phyloP scores from a whole-genome alignment of 2,888 invertebrate genomes.

The Cataglyphis rosenhaueri region DNA sequence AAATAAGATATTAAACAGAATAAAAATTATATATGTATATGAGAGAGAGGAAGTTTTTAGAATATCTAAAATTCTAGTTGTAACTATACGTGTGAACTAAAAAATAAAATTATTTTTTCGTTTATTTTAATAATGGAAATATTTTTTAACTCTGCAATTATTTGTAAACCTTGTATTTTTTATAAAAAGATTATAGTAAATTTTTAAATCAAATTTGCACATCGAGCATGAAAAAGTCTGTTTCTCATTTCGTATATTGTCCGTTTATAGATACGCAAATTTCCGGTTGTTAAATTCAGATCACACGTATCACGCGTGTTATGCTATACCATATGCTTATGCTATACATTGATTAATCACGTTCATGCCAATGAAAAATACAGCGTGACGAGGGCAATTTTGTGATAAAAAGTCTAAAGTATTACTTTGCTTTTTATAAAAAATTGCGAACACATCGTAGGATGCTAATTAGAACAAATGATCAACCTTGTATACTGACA shows the following conservation, averaged over 20 bases:
- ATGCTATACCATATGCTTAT: neutral
- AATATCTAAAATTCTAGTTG: neutral
- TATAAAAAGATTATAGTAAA: neutral
- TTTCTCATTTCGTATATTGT: neutral
- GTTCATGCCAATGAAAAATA: slow-evolving; percentile 10
- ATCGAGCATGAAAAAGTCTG: neutral
- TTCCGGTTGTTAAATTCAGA: slow-evolving; percentile 6
- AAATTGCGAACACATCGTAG: neutral
- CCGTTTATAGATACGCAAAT: neutral
- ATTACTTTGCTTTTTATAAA: neutral
- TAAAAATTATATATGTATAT: neutral
- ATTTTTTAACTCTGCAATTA: neutral
- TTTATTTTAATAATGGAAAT: neutral
- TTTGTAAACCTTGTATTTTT: neutral
- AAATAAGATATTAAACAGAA: neutral
- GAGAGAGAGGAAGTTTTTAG: neutral
- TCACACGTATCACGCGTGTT: neutral
- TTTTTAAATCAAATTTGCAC: neutral
- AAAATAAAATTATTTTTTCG: neutral
- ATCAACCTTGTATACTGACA: slow-evolving; percentile 19
- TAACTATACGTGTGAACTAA: neutral
- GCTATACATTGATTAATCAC: slow-evolving; percentile 1
- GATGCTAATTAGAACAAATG: slow-evolving; percentile 38
- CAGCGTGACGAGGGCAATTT: neutral
- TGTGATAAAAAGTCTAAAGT: neutral